Base-by-base conservation (phyloP, 2,113 vertebrate species). In the Caretta caretta region DNA sequence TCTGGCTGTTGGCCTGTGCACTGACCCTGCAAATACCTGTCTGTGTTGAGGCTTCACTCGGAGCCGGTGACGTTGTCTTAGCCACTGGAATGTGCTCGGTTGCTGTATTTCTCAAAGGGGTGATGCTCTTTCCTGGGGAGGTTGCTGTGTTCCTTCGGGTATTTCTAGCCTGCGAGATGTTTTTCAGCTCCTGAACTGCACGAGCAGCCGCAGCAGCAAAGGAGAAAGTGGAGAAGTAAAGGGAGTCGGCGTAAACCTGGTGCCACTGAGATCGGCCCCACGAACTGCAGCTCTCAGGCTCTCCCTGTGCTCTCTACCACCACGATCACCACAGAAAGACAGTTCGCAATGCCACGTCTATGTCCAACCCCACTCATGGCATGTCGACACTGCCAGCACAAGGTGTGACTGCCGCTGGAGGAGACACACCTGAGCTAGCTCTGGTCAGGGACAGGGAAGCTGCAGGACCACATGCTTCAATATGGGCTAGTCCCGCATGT, bases 151-250 rank as follows among this genome's bases (percentile, higher is more conserved):
- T 96, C 76, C 89, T 97, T 80, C 54, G 29, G 90, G 69, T 87
- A 25, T 57, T 98, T 78, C 97, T 95, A 9, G 86, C 79, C 89
- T 93, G 57, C 17, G 97, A 95, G 49, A 93, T 94, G 22, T 97
- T 97, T 93, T 97, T 98, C 49, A 98, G 85, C 4, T 98, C 97
- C 24, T 98, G 94, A 57, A 98, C 98, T 98, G 93, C 1, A 72
- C 35, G 35, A 69, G 93, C 25, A 82, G 8, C 62, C 85, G 8
- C 62, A 87, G 29, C 4, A 25, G 35, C 11, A 29, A 29, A 62
- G 5, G 94, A 31, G 31, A 42, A 86, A 29, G 86, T 3, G 49
- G 1, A 25, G 11, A 84, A 16, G 5, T 42, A 79, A 56, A n/a
- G 3, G 83, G 27, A 31, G 65, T 72, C 19, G 13, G 53, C 86